Conservation (phyloP, 2,888 invertebrate genomes). For the Rapana venosa region DNA sequence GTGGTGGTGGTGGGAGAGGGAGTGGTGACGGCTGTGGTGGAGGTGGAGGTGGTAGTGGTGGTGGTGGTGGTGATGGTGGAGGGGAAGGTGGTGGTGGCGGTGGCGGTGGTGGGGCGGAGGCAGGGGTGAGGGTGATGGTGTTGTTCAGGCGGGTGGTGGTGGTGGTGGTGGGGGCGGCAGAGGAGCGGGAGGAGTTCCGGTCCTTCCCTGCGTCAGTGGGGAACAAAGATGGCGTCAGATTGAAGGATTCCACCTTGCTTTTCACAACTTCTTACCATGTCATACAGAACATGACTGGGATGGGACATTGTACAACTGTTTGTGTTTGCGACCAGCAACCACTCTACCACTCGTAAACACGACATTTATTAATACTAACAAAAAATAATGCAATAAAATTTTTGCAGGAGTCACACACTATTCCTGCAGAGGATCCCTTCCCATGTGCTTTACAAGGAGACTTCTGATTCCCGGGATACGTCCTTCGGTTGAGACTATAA, state of each 20-base stretch:
- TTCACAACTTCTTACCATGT: too few relatives aligned
- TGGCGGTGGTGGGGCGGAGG: not conserved
- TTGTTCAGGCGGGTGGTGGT: not conserved
- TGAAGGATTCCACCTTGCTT: not conserved
- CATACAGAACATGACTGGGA: too few relatives aligned
- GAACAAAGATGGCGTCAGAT: not conserved
- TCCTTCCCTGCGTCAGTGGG: conserved; percentile 4
- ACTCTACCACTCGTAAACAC: too few relatives aligned
- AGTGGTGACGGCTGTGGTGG: not conserved
- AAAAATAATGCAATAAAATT: too few relatives aligned
- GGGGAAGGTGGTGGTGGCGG: not conserved
- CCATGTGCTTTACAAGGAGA: too few relatives aligned
- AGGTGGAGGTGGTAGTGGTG: not conserved
- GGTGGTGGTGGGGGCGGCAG: not conserved
- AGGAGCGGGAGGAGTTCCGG: not conserved
- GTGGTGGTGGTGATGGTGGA: not conserved
- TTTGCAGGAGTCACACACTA: too few relatives aligned
- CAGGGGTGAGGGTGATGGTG: not conserved
- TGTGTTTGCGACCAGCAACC: too few relatives aligned
- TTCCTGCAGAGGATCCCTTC: too few relatives aligned
- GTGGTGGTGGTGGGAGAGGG: not conserved
- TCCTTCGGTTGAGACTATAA: too few relatives aligned
- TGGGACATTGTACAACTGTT: too few relatives aligned
- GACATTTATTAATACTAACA: too few relatives aligned
- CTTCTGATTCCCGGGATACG: too few relatives aligned